phyloP scores from a whole-genome alignment of 2,888 invertebrate species.

The Leucophenga montana region DNA sequence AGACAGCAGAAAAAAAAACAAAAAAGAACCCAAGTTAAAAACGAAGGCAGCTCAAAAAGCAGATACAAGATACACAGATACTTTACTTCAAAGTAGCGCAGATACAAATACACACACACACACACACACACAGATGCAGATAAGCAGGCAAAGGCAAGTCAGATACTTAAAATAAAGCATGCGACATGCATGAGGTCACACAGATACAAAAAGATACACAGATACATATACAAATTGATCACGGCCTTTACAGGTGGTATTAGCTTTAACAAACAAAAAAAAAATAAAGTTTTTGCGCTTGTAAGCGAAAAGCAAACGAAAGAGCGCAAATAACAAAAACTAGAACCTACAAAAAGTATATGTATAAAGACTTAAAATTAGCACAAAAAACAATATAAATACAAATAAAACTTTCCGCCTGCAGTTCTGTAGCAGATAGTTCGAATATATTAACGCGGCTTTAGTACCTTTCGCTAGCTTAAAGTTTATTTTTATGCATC shows the following conservation, averaged over 20 bases:
- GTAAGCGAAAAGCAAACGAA: slow-evolving; percentile 2
- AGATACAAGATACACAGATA: not conserved
- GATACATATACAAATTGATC: not conserved
- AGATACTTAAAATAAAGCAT: no score
- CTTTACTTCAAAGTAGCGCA: not conserved
- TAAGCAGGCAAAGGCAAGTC: no score
- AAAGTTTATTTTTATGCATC: no score
- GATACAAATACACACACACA: not conserved
- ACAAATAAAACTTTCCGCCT: not conserved
- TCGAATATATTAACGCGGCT: no score
- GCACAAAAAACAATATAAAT: not conserved
- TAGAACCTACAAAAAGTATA: no score
- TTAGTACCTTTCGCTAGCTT: no score
- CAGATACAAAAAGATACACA: slow-evolving; percentile 7
- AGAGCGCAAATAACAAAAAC: not conserved
- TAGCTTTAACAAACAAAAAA: slow-evolving; percentile 6
- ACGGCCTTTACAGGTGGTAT: not conserved
- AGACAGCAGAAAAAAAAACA: slow-evolving; percentile 1
- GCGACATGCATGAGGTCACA: slow-evolving; percentile 10
- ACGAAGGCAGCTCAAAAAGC: not conserved
- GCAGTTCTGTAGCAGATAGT: no score
- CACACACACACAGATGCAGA: not conserved
- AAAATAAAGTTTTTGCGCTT: not conserved
- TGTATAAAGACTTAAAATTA: no score
- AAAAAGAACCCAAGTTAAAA: not conserved